phyloP scores from a whole-genome alignment of 2,113 vertebrate species.

The Equus przewalskii region DNA sequence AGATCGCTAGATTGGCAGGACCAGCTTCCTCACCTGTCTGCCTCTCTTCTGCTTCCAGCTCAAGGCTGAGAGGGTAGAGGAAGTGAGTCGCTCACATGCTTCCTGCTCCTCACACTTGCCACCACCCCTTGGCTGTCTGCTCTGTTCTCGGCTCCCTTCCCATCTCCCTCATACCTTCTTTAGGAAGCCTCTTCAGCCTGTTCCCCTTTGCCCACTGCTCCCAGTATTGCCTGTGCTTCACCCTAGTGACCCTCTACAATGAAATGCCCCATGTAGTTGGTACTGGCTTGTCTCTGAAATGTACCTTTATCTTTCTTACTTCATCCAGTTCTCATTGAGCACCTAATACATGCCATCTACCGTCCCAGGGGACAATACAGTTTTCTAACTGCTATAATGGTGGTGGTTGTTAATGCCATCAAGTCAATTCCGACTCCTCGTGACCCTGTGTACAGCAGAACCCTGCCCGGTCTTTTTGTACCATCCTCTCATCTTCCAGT shows the following conservation, averaged over 20 bases:
- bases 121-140: neutral
- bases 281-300: neutral
- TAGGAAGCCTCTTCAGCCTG: neutral
- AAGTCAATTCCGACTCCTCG: no score
- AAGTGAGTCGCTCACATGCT: neutral
- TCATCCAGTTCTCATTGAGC: neutral
- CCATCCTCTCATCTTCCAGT: no score
- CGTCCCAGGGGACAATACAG: accelerated
- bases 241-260: neutral
- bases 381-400: neutral
- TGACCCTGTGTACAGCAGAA: no score
- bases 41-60: neutral
- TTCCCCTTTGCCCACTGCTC: accelerated
- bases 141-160: neutral
- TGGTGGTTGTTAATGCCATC: no score
- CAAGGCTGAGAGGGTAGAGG: neutral
- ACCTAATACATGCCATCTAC: neutral
- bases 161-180: neutral
- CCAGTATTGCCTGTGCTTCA: neutral
- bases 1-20: neutral
- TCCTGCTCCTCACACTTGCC: no score
- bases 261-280: neutral
- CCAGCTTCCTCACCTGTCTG: neutral
- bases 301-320: neutral
- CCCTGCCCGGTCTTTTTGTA: no score